These are phyloP conservation scores for Thunnus thynnus DNA, from an alignment of 2,113 vertebrate species.

Conservation along the genomic window DNA sequence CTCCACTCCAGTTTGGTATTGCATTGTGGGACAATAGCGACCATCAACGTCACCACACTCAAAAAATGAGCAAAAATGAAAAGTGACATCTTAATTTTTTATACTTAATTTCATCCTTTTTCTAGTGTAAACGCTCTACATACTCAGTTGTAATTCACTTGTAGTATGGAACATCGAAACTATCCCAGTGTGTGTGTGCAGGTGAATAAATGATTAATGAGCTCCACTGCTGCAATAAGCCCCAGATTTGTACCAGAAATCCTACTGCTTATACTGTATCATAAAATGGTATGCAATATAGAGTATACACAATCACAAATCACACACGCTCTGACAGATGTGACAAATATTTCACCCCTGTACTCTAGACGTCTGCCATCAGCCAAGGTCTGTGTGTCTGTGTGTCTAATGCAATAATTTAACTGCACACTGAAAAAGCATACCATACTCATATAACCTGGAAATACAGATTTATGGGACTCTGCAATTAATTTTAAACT, in stretches of 20 bases:
- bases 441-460: slow-evolving; percentile 37
- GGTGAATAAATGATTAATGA: slow-evolving; percentile 44
- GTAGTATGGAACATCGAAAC: not conserved
- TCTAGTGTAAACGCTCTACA: not conserved
- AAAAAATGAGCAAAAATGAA: not conserved
- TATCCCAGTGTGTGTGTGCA: not conserved
- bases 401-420: slow-evolving; percentile 38
- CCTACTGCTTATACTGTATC: slow-evolving; percentile 33
- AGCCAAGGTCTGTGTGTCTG: slow-evolving; percentile 50
- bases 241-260: slow-evolving; percentile 36
- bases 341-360: slow-evolving; percentile 64
- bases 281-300: slow-evolving; percentile 33
- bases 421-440: slow-evolving; percentile 6
- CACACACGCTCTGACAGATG: slow-evolving; percentile 39
- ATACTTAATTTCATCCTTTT: not conserved
- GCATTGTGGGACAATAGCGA: slow-evolving; percentile 1
- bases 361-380: slow-evolving; percentile 47
- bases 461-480: slow-evolving; percentile 54
- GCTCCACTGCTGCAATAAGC: slow-evolving; percentile 33
- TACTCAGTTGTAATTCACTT: not conserved
- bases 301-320: slow-evolving; percentile 75
- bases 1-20: not conserved
- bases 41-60: not conserved
- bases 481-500: slow-evolving; percentile 70
- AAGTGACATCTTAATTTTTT: not conserved